Base-by-base conservation (phyloP, 1,140 invertebrate species). In the Whitmania pigra region DNA sequence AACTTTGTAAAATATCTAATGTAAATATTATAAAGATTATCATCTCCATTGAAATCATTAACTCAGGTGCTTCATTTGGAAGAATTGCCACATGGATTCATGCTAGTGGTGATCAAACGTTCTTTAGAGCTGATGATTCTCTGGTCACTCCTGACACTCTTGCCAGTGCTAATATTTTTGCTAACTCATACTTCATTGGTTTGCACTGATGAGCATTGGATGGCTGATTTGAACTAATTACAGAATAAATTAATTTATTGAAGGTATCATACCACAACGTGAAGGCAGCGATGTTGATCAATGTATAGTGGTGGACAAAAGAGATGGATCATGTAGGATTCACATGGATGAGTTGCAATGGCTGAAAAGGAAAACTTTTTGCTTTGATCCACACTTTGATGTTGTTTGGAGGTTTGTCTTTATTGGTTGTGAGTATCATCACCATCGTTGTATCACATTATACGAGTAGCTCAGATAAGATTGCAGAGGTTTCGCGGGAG, bases 61-160 rank as follows among this genome's bases (percentile, higher is more conserved):
- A 49, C 22, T 3, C 75, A 81, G 80, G 81, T 74, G 81, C 79
- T n/a, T 84, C 89, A 88, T 79, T 79, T 77, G 84, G 85, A 9
- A 87, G 91, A 75, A 87, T 90, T 78, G 94, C 93, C 0, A 93
- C 90, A 3, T 96, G 92, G 92, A 87, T 97, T 40, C 89, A 90
- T 2, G 94, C 94, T 25, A 92, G 91, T 43, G 93, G 91, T 0
- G 94, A 97, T 84, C 90, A 94, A 80, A 97, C 94, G 3, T 95
- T 92, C 77, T 85, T 98, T 22, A 93, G 94, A 81, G 87, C 94
- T 57, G 94, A 97, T 77, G 93, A 96, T 81, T 88, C 88, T 53
- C 83, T 94, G 13, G 93, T 98, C 67, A 96, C 93, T 81, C 89
- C 89, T 2, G 87, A 91, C 71, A 91, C 88, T 77, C 85, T 96